Conservation (phyloP, 2,888 invertebrate species). For the Calameuta filiformis region DNA sequence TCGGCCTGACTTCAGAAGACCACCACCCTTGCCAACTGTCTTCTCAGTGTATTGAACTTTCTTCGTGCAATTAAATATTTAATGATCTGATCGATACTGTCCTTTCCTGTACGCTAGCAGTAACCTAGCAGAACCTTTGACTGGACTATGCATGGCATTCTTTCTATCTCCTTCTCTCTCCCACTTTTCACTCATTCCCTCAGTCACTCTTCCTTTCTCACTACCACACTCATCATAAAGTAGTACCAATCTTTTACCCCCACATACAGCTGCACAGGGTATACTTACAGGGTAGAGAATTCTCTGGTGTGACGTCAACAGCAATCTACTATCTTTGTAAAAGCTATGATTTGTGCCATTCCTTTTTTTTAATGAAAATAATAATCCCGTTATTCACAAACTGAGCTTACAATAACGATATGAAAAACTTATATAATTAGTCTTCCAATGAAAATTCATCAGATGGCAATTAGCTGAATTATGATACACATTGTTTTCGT, state of each 20-base stretch:
- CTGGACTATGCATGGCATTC: neutral
- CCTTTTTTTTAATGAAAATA: too few species aligned
- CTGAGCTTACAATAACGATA: neutral
- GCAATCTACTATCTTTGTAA: neutral
- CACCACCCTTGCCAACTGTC: conserved; percentile 7
- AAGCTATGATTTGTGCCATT: neutral
- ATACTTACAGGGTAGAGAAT: neutral
- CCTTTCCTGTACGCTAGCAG: neutral
- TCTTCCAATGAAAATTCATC: neutral
- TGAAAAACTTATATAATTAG: neutral
- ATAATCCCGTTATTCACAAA: neutral
- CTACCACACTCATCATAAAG: neutral
- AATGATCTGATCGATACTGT: conserved; percentile 49
- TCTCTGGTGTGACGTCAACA: neutral
- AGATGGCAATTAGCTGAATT: neutral
- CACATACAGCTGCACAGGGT: neutral
- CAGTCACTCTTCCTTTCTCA: neutral
- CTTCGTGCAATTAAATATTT: conserved; percentile 57
- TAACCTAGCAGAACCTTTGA: neutral
- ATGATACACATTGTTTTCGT: neutral
- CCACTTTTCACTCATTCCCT: neutral
- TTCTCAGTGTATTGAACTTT: conserved; percentile 55
- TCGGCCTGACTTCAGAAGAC: conserved; percentile 25
- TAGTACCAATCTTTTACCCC: neutral
- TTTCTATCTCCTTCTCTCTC: neutral